Conservation (phyloP, 2,888 invertebrate species). For the Sialis fuliginosa region DNA sequence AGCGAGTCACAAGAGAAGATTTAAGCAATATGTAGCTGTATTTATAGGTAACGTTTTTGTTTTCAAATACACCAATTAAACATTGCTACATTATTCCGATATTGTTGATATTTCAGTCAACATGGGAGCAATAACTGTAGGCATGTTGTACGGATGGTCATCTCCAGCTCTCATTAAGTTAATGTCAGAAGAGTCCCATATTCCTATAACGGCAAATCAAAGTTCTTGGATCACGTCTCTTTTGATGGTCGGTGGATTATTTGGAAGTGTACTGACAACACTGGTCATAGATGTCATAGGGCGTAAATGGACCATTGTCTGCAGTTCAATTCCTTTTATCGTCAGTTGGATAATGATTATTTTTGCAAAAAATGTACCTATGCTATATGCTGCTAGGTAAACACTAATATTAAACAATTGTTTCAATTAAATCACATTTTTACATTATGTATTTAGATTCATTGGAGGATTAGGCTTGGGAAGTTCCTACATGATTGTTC, state of each 20-base stretch:
- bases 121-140: slow-evolving; percentile 33
- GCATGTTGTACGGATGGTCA: slow-evolving; percentile 36
- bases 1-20: too few relatives aligned
- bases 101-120: slow-evolving; percentile 24
- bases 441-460: slow-evolving; percentile 27
- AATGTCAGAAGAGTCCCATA: slow-evolving; percentile 22
- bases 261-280: slow-evolving; percentile 38
- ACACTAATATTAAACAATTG: slow-evolving; percentile 20
- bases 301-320: slow-evolving; percentile 34
- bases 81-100: too few relatives aligned
- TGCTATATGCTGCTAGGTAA: slow-evolving; percentile 35
- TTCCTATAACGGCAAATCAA: slow-evolving; percentile 25
- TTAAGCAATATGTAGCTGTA: too few relatives aligned
- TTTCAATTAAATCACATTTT: slow-evolving; percentile 25
- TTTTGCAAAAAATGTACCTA: slow-evolving; percentile 30
- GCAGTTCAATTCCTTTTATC: slow-evolving; percentile 35
- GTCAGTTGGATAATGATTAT: slow-evolving; percentile 38
- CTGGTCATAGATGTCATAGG: slow-evolving; percentile 40
- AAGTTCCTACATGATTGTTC: neutral
- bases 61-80: too few relatives aligned
- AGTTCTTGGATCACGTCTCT: slow-evolving; percentile 39
- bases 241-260: slow-evolving; percentile 39
- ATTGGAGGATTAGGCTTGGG: slow-evolving; percentile 2
- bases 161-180: slow-evolving; percentile 30
- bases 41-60: too few relatives aligned